Evolutionary conservation across 2,888 invertebrate genomes (phyloP).

Genomic region (Chrysopilus asiliformis): DNA sequence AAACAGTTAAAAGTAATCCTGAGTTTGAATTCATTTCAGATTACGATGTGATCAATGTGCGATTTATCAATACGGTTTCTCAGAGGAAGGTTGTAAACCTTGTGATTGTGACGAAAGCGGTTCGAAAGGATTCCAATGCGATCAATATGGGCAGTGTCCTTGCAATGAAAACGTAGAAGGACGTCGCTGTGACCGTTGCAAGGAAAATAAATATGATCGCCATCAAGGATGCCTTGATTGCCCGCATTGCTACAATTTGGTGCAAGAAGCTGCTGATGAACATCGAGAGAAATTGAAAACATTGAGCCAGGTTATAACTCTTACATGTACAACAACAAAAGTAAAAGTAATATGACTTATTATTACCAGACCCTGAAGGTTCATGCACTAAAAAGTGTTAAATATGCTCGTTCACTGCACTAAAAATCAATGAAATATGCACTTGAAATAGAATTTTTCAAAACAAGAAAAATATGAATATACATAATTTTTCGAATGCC

Average conservation of each 20-base stretch:
- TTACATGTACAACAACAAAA: background rate
- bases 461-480: too few relatives aligned
- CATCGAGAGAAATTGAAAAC: constrained; percentile 61
- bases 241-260: constrained; percentile 89
- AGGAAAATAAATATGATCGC: constrained; percentile 89
- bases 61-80: constrained; percentile 71
- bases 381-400: too few relatives aligned
- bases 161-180: constrained; percentile 86
- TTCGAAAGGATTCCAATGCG: constrained; percentile 79
- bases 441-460: too few relatives aligned
- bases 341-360: background rate
- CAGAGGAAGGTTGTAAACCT: constrained; percentile 60
- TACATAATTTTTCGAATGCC: too few relatives aligned
- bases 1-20: too few relatives aligned
- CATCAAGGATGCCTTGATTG: constrained; percentile 83
- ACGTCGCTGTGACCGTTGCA: constrained; percentile 83
- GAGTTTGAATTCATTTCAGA: too few relatives aligned
- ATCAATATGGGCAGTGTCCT: constrained; percentile 74
- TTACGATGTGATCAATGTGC: constrained; percentile 66
- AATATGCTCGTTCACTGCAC: too few relatives aligned
- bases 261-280: constrained; percentile 69
- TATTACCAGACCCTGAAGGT: background rate
- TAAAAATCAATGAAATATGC: too few relatives aligned
- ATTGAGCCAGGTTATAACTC: constrained; percentile 47
- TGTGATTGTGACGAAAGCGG: constrained; percentile 88